Evolutionary conservation across 2,888 invertebrate species (phyloP).

Genomic region (Scaptomyza tumidula): DNA sequence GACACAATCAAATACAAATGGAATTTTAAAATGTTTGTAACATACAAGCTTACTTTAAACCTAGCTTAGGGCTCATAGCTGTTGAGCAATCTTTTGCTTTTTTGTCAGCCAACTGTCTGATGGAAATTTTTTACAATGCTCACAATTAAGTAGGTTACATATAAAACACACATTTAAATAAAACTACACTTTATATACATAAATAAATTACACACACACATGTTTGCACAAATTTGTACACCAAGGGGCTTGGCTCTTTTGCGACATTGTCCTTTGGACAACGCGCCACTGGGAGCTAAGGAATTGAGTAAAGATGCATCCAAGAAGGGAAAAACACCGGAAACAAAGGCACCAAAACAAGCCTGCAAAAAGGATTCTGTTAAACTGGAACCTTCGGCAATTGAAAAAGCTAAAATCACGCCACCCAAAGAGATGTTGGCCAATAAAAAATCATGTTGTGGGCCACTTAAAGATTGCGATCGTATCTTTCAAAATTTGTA

Average conservation of each 20-base stretch:
- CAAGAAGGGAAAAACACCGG: neutral
- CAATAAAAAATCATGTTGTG: conserved; percentile 87
- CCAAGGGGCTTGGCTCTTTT: conserved; percentile 2
- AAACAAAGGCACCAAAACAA: neutral
- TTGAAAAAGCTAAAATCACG: neutral
- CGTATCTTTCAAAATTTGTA: conserved; percentile 98
- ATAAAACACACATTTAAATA: neutral
- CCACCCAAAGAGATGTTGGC: conserved; percentile 84
- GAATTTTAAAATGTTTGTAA: too few relatives aligned
- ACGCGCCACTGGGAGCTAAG: neutral
- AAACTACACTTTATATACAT: neutral
- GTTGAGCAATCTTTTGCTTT: neutral
- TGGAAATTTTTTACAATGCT: neutral
- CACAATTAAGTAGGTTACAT: neutral
- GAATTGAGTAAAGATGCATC: neutral
- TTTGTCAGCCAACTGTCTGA: neutral
- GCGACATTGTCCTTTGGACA: neutral
- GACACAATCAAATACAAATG: too few relatives aligned
- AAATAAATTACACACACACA: neutral
- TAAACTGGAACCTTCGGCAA: neutral
- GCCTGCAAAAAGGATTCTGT: neutral
- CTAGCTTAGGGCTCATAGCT: neutral
- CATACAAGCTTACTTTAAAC: neutral
- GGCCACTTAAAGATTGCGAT: conserved; percentile 94
- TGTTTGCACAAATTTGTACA: conserved; percentile 10